Conservation (phyloP, 2,113 vertebrate species). For the Arvicanthis niloticus region DNA sequence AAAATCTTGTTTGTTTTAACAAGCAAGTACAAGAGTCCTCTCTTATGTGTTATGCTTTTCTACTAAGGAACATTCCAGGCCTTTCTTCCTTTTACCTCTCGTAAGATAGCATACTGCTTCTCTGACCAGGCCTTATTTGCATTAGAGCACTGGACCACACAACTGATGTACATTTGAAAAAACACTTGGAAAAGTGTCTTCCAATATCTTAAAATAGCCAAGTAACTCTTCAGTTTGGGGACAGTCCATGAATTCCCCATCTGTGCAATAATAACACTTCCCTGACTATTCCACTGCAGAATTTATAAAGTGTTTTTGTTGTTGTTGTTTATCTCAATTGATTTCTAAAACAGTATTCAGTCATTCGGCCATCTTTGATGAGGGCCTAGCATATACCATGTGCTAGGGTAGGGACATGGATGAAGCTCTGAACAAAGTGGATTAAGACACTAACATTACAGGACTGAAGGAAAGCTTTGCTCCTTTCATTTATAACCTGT, state of each 20-base stretch:
- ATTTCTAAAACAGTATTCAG: background rate
- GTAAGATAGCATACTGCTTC: background rate
- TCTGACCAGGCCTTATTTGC: background rate
- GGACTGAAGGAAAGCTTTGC: background rate
- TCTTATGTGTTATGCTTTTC: background rate
- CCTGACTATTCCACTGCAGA: background rate
- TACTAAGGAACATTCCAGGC: background rate
- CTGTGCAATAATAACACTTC: slow-evolving; percentile 24
- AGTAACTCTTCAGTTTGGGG: slow-evolving; percentile 54
- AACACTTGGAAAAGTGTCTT: slow-evolving; percentile 45
- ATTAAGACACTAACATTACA: too few species aligned
- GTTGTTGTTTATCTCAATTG: background rate
- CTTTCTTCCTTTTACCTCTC: background rate
- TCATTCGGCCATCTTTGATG: background rate
- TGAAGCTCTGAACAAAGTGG: background rate
- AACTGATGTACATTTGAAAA: slow-evolving; percentile 9
- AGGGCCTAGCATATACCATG: background rate
- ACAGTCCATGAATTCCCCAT: background rate
- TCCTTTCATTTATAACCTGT: background rate
- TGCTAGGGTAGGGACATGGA: fast-evolving
- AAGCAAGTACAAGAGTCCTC: slow-evolving; percentile 38
- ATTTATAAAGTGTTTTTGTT: background rate
- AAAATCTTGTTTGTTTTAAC: slow-evolving; percentile 50
- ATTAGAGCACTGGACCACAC: background rate
- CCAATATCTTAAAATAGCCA: slow-evolving; percentile 36